Evolutionary conservation across 2,797 vertebrate species (phyloP), one percentile per base, ranked within the genome.

Genomic region (Cirrhinus molitorella): DNA sequence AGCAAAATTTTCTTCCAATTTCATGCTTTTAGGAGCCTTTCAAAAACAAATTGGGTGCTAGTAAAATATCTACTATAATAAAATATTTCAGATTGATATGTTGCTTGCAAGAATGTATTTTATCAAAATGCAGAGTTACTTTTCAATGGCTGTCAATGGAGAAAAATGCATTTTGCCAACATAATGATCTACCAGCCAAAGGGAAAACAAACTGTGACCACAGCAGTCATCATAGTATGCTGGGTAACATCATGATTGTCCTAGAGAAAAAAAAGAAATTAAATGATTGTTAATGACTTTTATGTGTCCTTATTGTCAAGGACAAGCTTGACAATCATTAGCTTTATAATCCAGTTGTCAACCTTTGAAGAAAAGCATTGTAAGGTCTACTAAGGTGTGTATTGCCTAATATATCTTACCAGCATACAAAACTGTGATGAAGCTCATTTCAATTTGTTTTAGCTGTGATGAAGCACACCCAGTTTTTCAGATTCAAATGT

Each of bases 321-420:
- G 19, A 67, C 65, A 67, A 67, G 65, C 45, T 31, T 72, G 17
- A 13, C 47, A 34, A 73, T 21, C 25, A 72, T 72, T 72, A 72
- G 45, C 70, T 72, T 51, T 10, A 72, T 31, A 31, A 31, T 72
- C 10, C 17, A 71, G 7, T 72, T 31, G 45, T 72, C 45, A 51
- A 3, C 45, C 23, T 49, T 16, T 72, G 23, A 71, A 28, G 23
- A 49, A 70, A 49, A 3, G 16, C 28, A 72, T 19, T 17, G 3
- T 3, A 47, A 70, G n/a, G 21, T 14, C n/a, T 25, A 17, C 17
- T 9, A 31, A 72, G 17, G 45, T 51, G 17, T 28, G 43, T 28
- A 71, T 12, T 28, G 8, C 25, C 11, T 16, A 34, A 21, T 72
- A 21, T 49, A 31, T 51, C 9, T 72, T 17, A 70, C 66, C 40